phyloP scores from a whole-genome alignment of 1,140 invertebrate genomes.

The Mamestra configurata region DNA sequence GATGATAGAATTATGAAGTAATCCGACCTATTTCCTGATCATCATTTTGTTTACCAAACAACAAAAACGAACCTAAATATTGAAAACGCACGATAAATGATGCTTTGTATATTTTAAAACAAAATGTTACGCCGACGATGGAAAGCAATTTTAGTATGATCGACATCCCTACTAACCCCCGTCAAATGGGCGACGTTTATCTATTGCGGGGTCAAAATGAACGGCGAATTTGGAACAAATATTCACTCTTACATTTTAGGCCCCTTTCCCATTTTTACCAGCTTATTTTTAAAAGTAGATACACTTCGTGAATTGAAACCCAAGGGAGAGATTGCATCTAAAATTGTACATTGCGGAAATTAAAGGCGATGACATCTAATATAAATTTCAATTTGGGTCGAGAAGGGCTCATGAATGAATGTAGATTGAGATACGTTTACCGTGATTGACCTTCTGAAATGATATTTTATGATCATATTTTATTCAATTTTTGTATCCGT shows the following conservation, averaged over 20 bases:
- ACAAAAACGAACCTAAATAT: slow-evolving; percentile 29
- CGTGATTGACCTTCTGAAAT: slow-evolving; percentile 34
- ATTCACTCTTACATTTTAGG: slow-evolving; percentile 49
- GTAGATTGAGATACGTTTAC: slow-evolving; percentile 44
- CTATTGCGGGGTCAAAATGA: slow-evolving; percentile 53
- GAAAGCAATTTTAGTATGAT: slow-evolving; percentile 63
- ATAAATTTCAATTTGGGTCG: slow-evolving; percentile 81
- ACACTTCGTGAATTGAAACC: slow-evolving; percentile 67
- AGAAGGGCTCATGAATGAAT: slow-evolving; percentile 67
- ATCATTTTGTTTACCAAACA: neutral
- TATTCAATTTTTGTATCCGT: slow-evolving; percentile 6
- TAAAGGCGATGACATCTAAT: slow-evolving; percentile 75
- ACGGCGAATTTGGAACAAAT: slow-evolving; percentile 52
- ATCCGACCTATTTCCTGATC: neutral
- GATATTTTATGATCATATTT: slow-evolving; percentile 35
- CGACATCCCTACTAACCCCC: slow-evolving; percentile 53
- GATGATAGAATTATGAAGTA: neutral
- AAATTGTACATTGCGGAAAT: slow-evolving; percentile 80
- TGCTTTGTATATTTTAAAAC: slow-evolving; percentile 47
- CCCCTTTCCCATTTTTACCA: slow-evolving; percentile 34
- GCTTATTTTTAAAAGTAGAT: slow-evolving; percentile 32
- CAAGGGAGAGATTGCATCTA: slow-evolving; percentile 76
- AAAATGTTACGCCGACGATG: slow-evolving; percentile 31
- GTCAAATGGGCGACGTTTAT: slow-evolving; percentile 53
- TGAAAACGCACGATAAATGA: slow-evolving; percentile 23